These are phyloP conservation scores for Monopterus albus DNA, from an alignment of 2,113 vertebrate genomes.

Conservation along the genomic window DNA sequence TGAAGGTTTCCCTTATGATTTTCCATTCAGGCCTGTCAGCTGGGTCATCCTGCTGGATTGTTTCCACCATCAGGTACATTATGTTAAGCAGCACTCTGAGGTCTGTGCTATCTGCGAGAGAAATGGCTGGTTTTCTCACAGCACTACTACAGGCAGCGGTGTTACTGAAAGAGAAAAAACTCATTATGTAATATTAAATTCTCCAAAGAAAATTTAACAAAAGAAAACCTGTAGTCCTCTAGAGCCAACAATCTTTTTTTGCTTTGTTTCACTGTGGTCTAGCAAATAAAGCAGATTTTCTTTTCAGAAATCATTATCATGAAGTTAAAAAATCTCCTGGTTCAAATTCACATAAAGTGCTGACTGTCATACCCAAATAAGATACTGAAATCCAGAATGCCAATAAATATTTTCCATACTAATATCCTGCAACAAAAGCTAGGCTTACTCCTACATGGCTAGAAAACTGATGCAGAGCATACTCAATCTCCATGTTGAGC, in stretches of 20 bases:
- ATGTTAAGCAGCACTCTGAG: conserved; percentile 96
- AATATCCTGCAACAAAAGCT: background rate
- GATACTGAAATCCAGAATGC: background rate
- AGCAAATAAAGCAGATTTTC: too few species aligned
- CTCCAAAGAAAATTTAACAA: background rate
- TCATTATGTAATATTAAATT: background rate
- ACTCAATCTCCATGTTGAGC: conserved; percentile 99
- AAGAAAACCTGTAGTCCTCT: background rate
- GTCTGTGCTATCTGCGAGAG: conserved; percentile 97
- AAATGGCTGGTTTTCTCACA: conserved; percentile 97
- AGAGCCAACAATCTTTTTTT: background rate
- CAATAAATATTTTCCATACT: background rate
- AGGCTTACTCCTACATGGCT: background rate
- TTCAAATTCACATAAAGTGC: background rate
- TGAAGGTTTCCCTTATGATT: conserved; percentile 90
- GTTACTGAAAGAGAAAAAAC: conserved; percentile 83
- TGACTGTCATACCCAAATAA: background rate
- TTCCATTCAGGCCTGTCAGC: conserved; percentile 92
- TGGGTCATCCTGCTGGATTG: conserved; percentile 91
- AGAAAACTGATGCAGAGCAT: conserved; percentile 62
- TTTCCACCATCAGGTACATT: conserved; percentile 98
- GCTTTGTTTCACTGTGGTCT: background rate
- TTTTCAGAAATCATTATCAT: too few species aligned
- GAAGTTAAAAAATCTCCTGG: background rate
- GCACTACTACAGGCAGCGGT: conserved; percentile 97